Percentiles rank a stretch among this genome's conserved stretches.
Evolutionary conservation across 2,888 invertebrate genomes (phyloP).

Genomic region (Clunio marinus): DNA sequence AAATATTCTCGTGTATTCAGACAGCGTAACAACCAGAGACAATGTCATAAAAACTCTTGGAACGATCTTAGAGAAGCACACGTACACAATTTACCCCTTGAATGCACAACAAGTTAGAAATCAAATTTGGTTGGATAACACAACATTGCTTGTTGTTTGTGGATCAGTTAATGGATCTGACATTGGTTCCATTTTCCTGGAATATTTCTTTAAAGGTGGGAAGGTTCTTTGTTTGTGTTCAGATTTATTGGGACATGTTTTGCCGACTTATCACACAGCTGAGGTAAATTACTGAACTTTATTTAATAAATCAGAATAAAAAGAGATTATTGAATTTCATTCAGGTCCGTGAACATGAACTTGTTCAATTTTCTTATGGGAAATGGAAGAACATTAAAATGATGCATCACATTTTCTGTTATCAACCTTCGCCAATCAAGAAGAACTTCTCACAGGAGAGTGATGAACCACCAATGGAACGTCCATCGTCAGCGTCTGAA

Average conservation of each 20-base stretch:
- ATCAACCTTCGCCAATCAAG: constrained; percentile 78
- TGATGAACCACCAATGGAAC: constrained; percentile 53
- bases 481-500: constrained; percentile 35
- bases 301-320: constrained; percentile 22
- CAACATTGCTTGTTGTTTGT: constrained; percentile 70
- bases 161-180: constrained; percentile 63
- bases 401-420: constrained; percentile 86
- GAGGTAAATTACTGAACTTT: constrained; percentile 56
- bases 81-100: constrained; percentile 62
- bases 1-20: constrained; percentile 76
- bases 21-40: constrained; percentile 68
- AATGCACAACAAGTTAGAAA: constrained; percentile 48
- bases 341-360: constrained; percentile 73
- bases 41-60: constrained; percentile 65
- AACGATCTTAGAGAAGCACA: neutral
- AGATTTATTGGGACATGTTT: constrained; percentile 69
- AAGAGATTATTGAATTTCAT: constrained; percentile 41
- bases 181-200: constrained; percentile 63
- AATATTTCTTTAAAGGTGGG: constrained; percentile 70
- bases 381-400: constrained; percentile 78
- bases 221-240: constrained; percentile 74
- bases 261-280: constrained; percentile 78
- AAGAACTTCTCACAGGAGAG: constrained; percentile 76
- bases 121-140: constrained; percentile 55
- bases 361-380: constrained; percentile 77